A percentile compares a stretch with the other conserved stretches of the same genome.
Conservation (phyloP, 2,113 vertebrate genomes). For the Thamnaconus septentrionalis region DNA sequence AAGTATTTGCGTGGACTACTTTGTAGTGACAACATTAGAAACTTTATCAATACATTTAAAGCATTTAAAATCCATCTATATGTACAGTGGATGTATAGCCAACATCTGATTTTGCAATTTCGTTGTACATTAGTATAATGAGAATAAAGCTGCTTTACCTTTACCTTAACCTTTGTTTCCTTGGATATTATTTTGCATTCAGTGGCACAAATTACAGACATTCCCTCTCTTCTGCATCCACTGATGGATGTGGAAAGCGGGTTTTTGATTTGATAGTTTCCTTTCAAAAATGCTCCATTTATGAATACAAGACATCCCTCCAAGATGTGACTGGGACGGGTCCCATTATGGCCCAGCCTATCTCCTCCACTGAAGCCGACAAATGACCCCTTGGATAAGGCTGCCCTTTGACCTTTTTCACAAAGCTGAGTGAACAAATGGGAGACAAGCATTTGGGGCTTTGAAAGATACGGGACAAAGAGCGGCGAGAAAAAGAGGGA, state of each 20-base stretch:
- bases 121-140: not conserved
- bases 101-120: not conserved
- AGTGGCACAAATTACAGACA: slow-evolving; percentile 10
- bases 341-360: slow-evolving; percentile 42
- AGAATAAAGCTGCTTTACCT: too few relatives aligned
- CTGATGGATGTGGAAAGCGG: slow-evolving; percentile 49
- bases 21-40: slow-evolving; percentile 44
- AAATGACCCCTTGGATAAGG: slow-evolving; percentile 64
- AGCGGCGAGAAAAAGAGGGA: slow-evolving; percentile 38
- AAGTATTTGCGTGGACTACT: slow-evolving; percentile 39
- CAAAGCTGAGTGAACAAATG: slow-evolving; percentile 49
- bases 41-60: slow-evolving; percentile 24
- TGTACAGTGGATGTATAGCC: slow-evolving; percentile 1
- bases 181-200: slow-evolving; percentile 34
- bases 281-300: slow-evolving; percentile 55
- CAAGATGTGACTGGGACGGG: slow-evolving; percentile 26
- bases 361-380: slow-evolving; percentile 50
- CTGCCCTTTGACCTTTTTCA: slow-evolving; percentile 62
- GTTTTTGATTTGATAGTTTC: slow-evolving; percentile 51
- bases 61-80: slow-evolving; percentile 10
- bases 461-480: slow-evolving; percentile 44
- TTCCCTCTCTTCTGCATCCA: slow-evolving; percentile 5
- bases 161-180: slow-evolving; percentile 3
- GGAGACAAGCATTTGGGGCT: slow-evolving; percentile 15
- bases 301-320: slow-evolving; percentile 33